These are phyloP conservation scores for Drosophila histrio DNA, from an alignment of 2,888 invertebrate genomes.

Conservation along the genomic window DNA sequence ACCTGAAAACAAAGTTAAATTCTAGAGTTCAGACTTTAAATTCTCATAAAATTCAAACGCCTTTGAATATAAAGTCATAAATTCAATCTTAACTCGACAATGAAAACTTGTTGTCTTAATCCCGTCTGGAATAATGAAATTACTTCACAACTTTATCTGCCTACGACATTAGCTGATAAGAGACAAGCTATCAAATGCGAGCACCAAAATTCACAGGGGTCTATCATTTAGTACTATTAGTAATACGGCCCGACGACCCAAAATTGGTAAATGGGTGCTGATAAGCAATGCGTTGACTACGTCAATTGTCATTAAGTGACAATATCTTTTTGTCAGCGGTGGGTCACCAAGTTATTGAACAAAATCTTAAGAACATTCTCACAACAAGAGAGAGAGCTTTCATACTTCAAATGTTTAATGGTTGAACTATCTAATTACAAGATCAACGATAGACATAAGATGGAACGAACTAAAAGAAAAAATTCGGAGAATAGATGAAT, in stretches of 20 bases:
- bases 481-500: neutral
- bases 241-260: neutral
- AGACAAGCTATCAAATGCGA: neutral
- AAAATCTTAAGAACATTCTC: conserved; percentile 3
- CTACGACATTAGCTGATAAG: neutral
- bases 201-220: neutral
- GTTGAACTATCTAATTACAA: neutral
- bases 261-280: neutral
- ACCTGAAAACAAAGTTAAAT: too few species aligned
- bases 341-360: conserved; percentile 2
- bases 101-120: neutral
- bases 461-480: neutral
- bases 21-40: too few species aligned
- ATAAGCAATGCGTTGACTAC: conserved; percentile 9
- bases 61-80: neutral
- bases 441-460: neutral
- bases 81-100: neutral
- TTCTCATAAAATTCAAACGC: too few species aligned
- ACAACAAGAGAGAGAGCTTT: neutral
- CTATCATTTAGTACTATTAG: neutral
- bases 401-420: neutral
- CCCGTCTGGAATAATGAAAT: neutral
- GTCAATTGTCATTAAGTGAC: conserved; percentile 5
- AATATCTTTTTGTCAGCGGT: neutral
- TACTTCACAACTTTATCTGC: neutral